phyloP scores from a whole-genome alignment of 2,797 vertebrate species.

The Tenualosa ilisha region DNA sequence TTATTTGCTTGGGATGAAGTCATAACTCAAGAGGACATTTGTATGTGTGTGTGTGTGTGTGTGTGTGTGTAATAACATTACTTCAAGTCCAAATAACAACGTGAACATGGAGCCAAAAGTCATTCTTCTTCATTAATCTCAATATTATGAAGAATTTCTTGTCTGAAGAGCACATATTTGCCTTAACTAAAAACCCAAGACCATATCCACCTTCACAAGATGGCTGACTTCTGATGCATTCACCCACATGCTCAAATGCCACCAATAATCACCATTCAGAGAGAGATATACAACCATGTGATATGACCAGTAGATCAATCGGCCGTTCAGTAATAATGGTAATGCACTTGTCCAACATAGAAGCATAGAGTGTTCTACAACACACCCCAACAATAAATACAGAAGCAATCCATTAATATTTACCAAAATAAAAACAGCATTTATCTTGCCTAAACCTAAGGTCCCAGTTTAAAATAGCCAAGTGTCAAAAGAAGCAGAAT shows the following conservation, averaged over 20 bases:
- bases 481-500: too few relatives aligned
- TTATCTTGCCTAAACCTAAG: too few relatives aligned
- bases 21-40: slow-evolving; percentile 17
- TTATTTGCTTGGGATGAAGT: slow-evolving; percentile 1
- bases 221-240: neutral
- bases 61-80: slow-evolving; percentile 6
- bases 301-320: neutral
- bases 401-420: neutral
- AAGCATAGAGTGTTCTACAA: neutral
- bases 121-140: neutral
- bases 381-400: neutral
- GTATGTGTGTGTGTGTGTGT: slow-evolving; percentile 7
- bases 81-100: neutral
- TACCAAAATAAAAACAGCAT: too few relatives aligned
- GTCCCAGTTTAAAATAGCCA: too few relatives aligned
- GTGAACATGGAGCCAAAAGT: neutral
- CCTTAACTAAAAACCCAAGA: too few relatives aligned
- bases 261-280: neutral
- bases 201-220: neutral
- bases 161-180: neutral
- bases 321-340: neutral
- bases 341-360: neutral
- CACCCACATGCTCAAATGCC: neutral
- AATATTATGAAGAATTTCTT: neutral
- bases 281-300: slow-evolving; percentile 1